Conservation (phyloP, 2,888 invertebrate genomes). For the Serripes groenlandicus region DNA sequence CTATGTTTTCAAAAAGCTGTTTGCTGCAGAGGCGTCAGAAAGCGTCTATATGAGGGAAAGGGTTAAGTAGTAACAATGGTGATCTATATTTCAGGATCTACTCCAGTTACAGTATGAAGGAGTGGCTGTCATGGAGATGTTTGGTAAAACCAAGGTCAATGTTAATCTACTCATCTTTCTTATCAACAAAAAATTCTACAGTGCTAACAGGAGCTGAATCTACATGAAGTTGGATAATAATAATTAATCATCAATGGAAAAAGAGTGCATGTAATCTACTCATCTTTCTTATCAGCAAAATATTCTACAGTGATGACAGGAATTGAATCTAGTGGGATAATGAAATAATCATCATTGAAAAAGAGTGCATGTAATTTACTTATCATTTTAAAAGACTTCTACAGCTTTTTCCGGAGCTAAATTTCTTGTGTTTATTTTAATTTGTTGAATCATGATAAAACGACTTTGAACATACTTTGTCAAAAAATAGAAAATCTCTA, state of each 20-base stretch:
- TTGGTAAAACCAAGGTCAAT: slow-evolving; percentile 92
- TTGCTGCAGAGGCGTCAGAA: background rate
- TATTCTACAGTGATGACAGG: slow-evolving; percentile 89
- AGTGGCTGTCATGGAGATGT: slow-evolving; percentile 92
- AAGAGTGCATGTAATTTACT: slow-evolving; percentile 88
- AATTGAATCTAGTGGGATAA: background rate
- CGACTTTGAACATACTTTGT: too few relatives aligned
- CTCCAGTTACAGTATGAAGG: slow-evolving; percentile 93
- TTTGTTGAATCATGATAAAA: background rate
- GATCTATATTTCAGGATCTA: slow-evolving; percentile 90
- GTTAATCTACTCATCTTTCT: slow-evolving; percentile 92
- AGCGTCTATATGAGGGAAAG: background rate
- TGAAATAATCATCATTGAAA: background rate
- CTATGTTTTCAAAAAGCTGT: too few relatives aligned
- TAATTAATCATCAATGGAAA: background rate
- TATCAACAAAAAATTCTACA: slow-evolving; percentile 92
- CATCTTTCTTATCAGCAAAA: slow-evolving; percentile 91
- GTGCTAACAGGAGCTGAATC: slow-evolving; percentile 67
- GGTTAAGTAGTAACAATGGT: too few relatives aligned
- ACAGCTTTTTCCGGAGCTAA: background rate
- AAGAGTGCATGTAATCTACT: slow-evolving; percentile 88
- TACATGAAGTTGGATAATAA: background rate
- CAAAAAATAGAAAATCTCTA: too few relatives aligned
- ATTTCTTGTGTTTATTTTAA: background rate
- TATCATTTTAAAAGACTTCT: slow-evolving; percentile 88